Evolutionary conservation across 1,140 invertebrate genomes (phyloP), one percentile per base, ranked within the genome.

Genomic region (Nixonia krombeini): DNA sequence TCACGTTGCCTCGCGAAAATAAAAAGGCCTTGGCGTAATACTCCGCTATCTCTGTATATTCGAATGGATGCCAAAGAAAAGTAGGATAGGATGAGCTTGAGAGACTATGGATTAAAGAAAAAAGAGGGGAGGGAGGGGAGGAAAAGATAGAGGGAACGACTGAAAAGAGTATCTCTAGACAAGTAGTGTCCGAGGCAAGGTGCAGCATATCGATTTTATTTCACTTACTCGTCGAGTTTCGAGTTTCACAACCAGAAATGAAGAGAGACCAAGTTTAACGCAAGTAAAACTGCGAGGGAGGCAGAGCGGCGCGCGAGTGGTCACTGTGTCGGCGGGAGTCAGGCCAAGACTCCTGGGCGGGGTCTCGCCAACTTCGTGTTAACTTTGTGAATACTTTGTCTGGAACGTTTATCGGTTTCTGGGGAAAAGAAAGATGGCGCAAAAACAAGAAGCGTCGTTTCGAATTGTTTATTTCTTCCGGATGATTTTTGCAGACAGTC

Each of bases 131-230:
- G 42, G 35, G 33, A 21, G 44, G 57, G 33, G 61, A 13, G n/a
- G 61, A 65, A 42, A 57, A 52, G 42, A 28, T 26, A 21, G 44
- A 53, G 33, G 61, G n/a, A 64, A 51, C 35, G 52, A 57, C 26
- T 50, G 61, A 61, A 49, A 57, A 29, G 33, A 51, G 38, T 59
- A 56, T 74, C 71, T 71, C 64, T 61, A 71, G 53, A 73, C 64
- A 65, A 72, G 63, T 63, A 61, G 46, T 23, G 58, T 44, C 49
- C 68, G 53, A 72, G 47, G 52, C 72, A 63, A 65, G 68, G 73
- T 67, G 73, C 73, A 66, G 73, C 74, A 75, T 81, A 82, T 84
- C 78, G 80, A 84, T 84, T 84, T 82, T 82, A 81, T 82, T 84
- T 81, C 63, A 73, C 74, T 74, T 69, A 56, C 51, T 57, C 61